Evolutionary conservation across 2,888 invertebrate species (phyloP).

Genomic region (Opisthograptis luteolata): DNA sequence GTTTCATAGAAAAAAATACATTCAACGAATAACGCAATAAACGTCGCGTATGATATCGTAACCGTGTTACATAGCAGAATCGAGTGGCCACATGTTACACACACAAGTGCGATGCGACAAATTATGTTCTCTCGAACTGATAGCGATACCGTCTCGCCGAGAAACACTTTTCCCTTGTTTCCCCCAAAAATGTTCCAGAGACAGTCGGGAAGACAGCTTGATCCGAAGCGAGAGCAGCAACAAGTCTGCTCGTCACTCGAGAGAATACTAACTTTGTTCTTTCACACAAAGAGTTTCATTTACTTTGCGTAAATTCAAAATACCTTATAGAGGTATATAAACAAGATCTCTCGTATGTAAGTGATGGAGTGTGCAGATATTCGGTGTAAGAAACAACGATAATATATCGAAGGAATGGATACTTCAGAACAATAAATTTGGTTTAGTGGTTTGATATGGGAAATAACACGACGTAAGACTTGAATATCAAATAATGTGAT

Average conservation of each 20-base stretch:
- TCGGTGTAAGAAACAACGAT: conserved; percentile 45
- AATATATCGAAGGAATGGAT: conserved; percentile 43
- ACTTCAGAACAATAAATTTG: conserved; percentile 37
- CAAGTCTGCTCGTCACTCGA: conserved; percentile 62
- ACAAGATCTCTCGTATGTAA: conserved; percentile 62
- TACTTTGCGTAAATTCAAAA: conserved; percentile 38
- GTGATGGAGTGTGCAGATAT: conserved; percentile 59
- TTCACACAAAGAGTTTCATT: conserved; percentile 53
- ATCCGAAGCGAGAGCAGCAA: conserved; percentile 74
- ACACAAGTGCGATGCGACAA: conserved; percentile 64
- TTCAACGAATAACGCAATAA: conserved; percentile 38
- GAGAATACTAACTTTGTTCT: conserved; percentile 58
- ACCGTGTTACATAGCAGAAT: conserved; percentile 38
- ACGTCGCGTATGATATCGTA: conserved; percentile 33
- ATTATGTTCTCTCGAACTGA: conserved; percentile 72
- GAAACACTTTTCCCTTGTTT: conserved; percentile 74
- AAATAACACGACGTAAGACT: conserved; percentile 29
- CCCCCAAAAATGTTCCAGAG: conserved; percentile 66
- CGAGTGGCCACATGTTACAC: conserved; percentile 51
- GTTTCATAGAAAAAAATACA: conserved; percentile 23
- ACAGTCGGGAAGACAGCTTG: conserved; percentile 77
- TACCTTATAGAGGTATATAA: conserved; percentile 66
- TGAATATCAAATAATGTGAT: conserved; percentile 21
- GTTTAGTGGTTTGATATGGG: conserved; percentile 36
- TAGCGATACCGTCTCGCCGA: conserved; percentile 69